Evolutionary conservation across 92 coral and sea anemone species (phyloP), one percentile per base, ranked within the genome.

Genomic region (Porites lobata): DNA sequence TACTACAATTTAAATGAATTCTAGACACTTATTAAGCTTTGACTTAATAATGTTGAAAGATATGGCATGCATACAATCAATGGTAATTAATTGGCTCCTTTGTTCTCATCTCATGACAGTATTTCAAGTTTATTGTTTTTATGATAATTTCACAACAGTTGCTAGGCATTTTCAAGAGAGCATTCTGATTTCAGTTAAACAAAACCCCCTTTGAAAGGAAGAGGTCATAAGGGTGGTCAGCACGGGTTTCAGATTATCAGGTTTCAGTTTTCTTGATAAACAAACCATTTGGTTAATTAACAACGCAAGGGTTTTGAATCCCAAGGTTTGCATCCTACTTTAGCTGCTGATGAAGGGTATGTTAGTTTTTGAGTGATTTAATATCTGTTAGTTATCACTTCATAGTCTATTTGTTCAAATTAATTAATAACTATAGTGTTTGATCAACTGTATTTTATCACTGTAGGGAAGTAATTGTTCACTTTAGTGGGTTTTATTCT

Each of bases 81-180:
- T 65, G 85, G 43, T 70, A 68, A 82, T 82, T 82, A 58, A 70
- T 17, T 67, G 85, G 9, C 29, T 29, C 17, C 67, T 29, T 82
- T 69, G 77, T 71, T 18, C 21, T 18, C 21, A 8, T 70, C 78
- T 50, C 86, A 52, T 56, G 86, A 38, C 69, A 29, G 50, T 15
- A 38, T 22, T 58, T 20, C 19, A 14, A 51, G 66, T 38, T 52
- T 72, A 69, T 82, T 82, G 78, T 82, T 29, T 9, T 22, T 57
- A 82, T 84, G 87, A 68, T 84, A 84, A 73, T 84, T 13, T 6
- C 20, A 61, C 19, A 53, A 72, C 72, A 10, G 87, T 84, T 84
- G 87, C 87, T 84, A 84, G 87, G 87, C 87, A 84, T 50, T 75
- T 84, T 84, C 65, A 73, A 84, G 74, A 52, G 79, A 14, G 54